These are phyloP conservation scores for Nomada goodeniana DNA, from an alignment of 2,888 invertebrate genomes.

Conservation along the genomic window DNA sequence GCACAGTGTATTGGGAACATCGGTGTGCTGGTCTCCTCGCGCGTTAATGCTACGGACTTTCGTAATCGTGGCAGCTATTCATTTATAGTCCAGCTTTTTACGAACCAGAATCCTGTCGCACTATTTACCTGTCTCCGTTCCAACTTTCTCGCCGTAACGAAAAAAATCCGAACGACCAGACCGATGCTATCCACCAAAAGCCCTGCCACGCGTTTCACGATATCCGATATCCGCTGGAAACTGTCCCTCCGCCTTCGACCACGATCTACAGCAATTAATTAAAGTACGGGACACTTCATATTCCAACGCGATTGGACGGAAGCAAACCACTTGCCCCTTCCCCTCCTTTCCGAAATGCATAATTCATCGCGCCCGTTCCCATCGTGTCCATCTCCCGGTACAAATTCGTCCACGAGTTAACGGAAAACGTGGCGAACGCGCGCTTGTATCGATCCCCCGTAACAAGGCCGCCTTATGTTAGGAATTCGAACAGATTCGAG, in stretches of 20 bases:
- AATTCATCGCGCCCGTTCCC: slow-evolving; percentile 1
- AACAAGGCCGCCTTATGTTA: slow-evolving; percentile 58
- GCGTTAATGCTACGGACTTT: too few relatives aligned
- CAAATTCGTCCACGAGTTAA: slow-evolving; percentile 9
- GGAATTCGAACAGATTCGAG: slow-evolving; percentile 68
- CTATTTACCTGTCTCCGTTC: too few relatives aligned
- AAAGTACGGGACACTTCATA: too few relatives aligned
- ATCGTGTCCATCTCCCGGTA: slow-evolving; percentile 4
- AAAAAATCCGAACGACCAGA: too few relatives aligned
- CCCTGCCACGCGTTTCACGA: too few relatives aligned
- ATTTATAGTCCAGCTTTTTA: too few relatives aligned
- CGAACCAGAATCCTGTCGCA: too few relatives aligned
- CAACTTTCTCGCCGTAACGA: too few relatives aligned
- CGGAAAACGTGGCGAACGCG: slow-evolving; percentile 11
- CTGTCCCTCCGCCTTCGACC: neutral
- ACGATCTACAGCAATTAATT: neutral
- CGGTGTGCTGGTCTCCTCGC: too few relatives aligned
- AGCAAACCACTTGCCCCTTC: neutral
- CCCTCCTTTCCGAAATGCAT: neutral
- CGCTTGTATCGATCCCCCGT: slow-evolving; percentile 64
- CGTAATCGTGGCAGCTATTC: too few relatives aligned
- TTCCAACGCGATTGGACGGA: neutral
- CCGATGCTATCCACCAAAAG: too few relatives aligned
- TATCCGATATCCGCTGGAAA: neutral
- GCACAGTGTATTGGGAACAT: too few relatives aligned